Conservation (phyloP, 2,113 vertebrate species). For the Cygnus buccinator region DNA sequence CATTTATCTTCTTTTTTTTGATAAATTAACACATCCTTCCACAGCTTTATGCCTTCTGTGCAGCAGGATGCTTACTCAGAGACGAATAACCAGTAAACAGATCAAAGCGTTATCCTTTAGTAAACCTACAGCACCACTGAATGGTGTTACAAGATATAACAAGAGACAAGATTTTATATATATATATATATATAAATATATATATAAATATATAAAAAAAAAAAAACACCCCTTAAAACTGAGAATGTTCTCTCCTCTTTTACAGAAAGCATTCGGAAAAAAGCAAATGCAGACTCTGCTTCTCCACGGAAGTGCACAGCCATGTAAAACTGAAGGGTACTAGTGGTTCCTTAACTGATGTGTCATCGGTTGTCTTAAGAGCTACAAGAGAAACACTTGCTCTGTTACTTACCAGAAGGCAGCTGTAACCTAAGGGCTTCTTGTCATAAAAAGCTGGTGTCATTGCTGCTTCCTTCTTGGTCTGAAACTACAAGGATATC, state of each 20-base stretch:
- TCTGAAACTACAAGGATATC: neutral
- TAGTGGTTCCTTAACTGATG: accelerated
- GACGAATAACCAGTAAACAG: neutral
- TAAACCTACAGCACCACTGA: neutral
- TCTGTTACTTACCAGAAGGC: neutral
- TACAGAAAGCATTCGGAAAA: slow-evolving; percentile 88
- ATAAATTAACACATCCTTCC: neutral
- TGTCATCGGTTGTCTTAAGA: accelerated
- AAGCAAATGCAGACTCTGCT: slow-evolving; percentile 79
- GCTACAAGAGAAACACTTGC: neutral
- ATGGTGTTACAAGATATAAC: neutral
- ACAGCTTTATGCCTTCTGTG: neutral
- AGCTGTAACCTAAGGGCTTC: slow-evolving; percentile 23
- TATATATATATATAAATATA: too few species aligned
- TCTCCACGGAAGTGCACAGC: slow-evolving; percentile 80
- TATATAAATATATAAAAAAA: too few species aligned
- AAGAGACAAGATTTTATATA: too few species aligned
- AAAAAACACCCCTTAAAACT: neutral
- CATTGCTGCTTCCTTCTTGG: neutral
- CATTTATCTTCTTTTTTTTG: neutral
- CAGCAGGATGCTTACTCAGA: neutral
- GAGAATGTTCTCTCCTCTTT: neutral
- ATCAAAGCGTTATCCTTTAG: too few species aligned
- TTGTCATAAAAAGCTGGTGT: neutral
- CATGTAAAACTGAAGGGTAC: slow-evolving; percentile 73